Percentiles rank a stretch among this genome's conserved stretches.
Evolutionary conservation across 2,113 vertebrate genomes (phyloP).

Genomic region (Xiphias gladius): DNA sequence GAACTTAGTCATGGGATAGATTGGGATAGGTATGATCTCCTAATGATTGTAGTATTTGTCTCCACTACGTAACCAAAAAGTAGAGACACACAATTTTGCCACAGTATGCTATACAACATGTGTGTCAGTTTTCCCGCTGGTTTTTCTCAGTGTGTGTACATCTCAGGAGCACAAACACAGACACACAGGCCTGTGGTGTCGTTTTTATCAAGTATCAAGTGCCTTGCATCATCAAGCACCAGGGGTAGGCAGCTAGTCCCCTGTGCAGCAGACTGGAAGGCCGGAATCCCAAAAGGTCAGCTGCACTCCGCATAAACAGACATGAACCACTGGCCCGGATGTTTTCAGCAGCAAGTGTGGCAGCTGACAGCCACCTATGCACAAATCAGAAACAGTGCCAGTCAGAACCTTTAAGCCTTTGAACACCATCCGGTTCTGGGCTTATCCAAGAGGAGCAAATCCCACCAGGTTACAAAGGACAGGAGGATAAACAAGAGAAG

Average conservation of each 20-base stretch:
- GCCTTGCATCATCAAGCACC: slow-evolving; percentile 36
- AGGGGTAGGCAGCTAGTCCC: slow-evolving; percentile 41
- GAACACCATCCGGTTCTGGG: slow-evolving; percentile 73
- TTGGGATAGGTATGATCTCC: neutral
- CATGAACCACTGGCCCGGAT: slow-evolving; percentile 70
- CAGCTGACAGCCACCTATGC: slow-evolving; percentile 71
- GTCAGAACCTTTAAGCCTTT: slow-evolving; percentile 65
- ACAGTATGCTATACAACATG: neutral
- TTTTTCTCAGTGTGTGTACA: neutral
- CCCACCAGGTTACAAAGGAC: slow-evolving; percentile 62
- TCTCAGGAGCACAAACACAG: neutral
- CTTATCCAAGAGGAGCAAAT: slow-evolving; percentile 72
- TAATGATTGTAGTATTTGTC: slow-evolving; percentile 22
- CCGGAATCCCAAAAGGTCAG: slow-evolving; percentile 65
- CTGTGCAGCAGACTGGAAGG: slow-evolving; percentile 61
- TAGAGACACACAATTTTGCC: neutral
- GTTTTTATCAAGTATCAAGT: slow-evolving; percentile 50
- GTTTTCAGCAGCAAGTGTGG: slow-evolving; percentile 57
- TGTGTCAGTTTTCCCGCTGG: neutral
- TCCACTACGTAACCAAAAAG: neutral
- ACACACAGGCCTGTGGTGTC: slow-evolving; percentile 1
- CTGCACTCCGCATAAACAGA: slow-evolving; percentile 66
- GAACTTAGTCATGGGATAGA: neutral
- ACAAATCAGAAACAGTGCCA: slow-evolving; percentile 69
- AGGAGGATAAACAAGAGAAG: slow-evolving; percentile 32